phyloP scores from a whole-genome alignment of 2,113 vertebrate species.

The Corydoras maculifer region DNA sequence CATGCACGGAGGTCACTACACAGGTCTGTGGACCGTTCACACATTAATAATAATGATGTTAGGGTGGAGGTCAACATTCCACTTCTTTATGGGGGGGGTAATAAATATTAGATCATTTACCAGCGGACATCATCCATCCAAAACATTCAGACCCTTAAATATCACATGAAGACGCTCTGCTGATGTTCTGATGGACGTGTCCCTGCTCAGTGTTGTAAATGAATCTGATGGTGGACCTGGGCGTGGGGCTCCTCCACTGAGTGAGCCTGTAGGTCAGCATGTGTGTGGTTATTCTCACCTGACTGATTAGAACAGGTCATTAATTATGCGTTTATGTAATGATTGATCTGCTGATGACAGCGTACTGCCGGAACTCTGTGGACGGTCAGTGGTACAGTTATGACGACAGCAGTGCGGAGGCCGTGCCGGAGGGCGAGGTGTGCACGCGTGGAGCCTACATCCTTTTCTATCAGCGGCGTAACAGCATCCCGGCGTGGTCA shows the following conservation, averaged over 20 bases:
- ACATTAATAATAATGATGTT: no score
- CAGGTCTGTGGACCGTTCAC: conserved; percentile 62
- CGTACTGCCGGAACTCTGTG: conserved; percentile 86
- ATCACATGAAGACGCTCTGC: no score
- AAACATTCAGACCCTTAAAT: no score
- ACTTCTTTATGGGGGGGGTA: no score
- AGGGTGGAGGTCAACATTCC: no score
- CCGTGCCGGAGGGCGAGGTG: conserved; percentile 73
- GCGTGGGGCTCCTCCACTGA: no score
- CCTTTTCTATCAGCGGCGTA: conserved; percentile 88
- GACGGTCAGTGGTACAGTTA: conserved; percentile 90
- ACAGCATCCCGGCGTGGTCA: conserved; percentile 77
- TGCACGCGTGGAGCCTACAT: conserved; percentile 88
- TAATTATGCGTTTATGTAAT: not conserved
- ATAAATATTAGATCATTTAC: no score
- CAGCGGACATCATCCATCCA: no score
- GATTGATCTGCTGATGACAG: conserved; percentile 51
- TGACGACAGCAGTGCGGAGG: conserved; percentile 80
- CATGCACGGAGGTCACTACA: conserved; percentile 95
- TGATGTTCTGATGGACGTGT: no score
- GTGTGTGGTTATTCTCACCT: no score
- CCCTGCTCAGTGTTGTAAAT: no score
- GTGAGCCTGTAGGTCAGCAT: not conserved
- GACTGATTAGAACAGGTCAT: not conserved
- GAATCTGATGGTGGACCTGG: no score